Percentiles rank a stretch among this genome's conserved stretches.
Conservation (phyloP, 2,113 vertebrate genomes). For the Stigmatopora nigra region DNA sequence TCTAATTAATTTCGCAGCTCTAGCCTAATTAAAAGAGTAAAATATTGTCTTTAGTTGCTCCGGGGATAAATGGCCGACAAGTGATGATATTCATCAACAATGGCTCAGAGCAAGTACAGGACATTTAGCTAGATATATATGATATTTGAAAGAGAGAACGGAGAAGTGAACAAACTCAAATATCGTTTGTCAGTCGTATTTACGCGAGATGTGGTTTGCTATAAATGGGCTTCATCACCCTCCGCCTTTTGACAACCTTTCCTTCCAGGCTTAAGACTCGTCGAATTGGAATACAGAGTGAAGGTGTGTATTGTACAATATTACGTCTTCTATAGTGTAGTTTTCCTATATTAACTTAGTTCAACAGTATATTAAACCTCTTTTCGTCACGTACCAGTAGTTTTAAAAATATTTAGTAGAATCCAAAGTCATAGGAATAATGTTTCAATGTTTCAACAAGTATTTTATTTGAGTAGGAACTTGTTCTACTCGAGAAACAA, state of each 20-base stretch:
- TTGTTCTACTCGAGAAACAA: not conserved
- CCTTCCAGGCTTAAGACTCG: not conserved
- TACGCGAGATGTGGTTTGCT: constrained; percentile 55
- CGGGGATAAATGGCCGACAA: too few relatives aligned
- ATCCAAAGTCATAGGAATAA: not conserved
- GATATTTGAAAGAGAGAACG: not conserved
- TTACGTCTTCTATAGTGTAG: not conserved
- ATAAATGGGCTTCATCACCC: constrained; percentile 41
- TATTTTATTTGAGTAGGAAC: not conserved
- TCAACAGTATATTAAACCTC: not conserved
- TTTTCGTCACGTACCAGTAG: not conserved
- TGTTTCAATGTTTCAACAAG: constrained; percentile 37
- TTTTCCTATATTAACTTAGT: not conserved
- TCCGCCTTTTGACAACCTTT: not conserved
- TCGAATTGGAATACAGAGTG: not conserved
- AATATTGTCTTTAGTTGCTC: too few relatives aligned
- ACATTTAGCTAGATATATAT: too few relatives aligned
- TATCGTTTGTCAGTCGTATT: constrained; percentile 5
- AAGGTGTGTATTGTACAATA: constrained; percentile 37
- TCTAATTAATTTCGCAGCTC: too few relatives aligned
- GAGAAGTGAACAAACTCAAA: not conserved
- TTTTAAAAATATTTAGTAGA: not conserved
- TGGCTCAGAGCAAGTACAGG: too few relatives aligned
- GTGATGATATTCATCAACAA: too few relatives aligned
- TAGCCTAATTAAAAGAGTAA: too few relatives aligned